Evolutionary conservation across 2,797 vertebrate genomes (phyloP), one percentile per base, ranked within the genome.

Genomic region (Neostethus bicornis): DNA sequence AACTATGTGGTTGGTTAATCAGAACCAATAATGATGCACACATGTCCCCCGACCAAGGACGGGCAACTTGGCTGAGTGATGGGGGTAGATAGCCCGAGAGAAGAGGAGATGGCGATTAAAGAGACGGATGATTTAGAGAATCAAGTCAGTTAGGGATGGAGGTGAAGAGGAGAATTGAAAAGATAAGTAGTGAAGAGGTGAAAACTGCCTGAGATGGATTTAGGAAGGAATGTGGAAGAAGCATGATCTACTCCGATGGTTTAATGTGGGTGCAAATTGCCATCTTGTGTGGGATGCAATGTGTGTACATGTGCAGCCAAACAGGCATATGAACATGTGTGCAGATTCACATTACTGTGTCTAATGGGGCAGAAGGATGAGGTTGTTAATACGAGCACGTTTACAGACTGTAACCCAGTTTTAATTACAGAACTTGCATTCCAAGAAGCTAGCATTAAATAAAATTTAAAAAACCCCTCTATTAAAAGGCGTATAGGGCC

Each of bases 11-110:
- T 82, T 48, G 75, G 76, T 74, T 85, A 85, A 87, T 82, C 73
- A 72, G 77, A 73, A 67, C 73, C 78, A 79, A 85, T 86, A 81
- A 85, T 77, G 77, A 86, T 79, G 79, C 83, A 75, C 65, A 73
- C 65, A 72, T 72, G 78, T 78, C 66, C 45, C 51, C 72, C 79
- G n/a, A 69, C 77, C 77, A 77, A 86, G 79, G 79, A 86, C 71
- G 79, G 53, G 66, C 51, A 77, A 16, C 54, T 80, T 68, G 25
- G 43, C 66, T 44, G 57, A 43, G 59, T 70, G 48, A 67, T 65
- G 66, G 64, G 58, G 49, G 50, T 31, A 70, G 61, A 61, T 59
- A 73, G 70, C 49, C 59, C 59, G 31, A 66, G 63, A 72, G 48
- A 57, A 70, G 60, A 68, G 55, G 51, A 61, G 79, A 55, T 48